Percentiles rank a stretch among this genome's conserved stretches.
Evolutionary conservation across 2,113 vertebrate species (phyloP).

Genomic region (Murina feae): DNA sequence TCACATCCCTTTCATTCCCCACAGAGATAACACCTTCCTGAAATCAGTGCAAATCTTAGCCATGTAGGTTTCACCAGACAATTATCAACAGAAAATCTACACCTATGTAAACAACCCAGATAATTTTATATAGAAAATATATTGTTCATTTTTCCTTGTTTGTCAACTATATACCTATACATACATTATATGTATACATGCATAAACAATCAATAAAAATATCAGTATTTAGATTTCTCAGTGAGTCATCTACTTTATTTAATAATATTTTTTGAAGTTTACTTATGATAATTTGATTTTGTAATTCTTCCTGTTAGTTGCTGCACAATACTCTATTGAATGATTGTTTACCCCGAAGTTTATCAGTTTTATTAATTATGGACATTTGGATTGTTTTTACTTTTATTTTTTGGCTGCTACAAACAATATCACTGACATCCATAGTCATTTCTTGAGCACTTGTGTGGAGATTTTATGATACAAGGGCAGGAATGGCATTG

Average conservation of each 20-base stretch:
- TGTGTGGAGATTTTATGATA: neutral
- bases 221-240: neutral
- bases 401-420: neutral
- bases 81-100: neutral
- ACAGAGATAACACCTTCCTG: neutral
- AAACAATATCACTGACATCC: neutral
- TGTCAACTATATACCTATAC: neutral
- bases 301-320: neutral
- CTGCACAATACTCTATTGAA: neutral
- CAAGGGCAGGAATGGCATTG: neutral
- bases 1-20: neutral
- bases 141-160: neutral
- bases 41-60: neutral
- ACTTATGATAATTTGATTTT: neutral
- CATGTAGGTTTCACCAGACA: neutral
- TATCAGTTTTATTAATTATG: neutral
- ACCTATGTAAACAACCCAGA: neutral
- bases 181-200: neutral
- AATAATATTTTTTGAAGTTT: neutral
- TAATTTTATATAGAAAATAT: neutral
- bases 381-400: neutral
- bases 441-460: neutral
- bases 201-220: neutral
- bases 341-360: neutral
- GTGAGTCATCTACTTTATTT: neutral